Evolutionary conservation across 2,888 invertebrate species (phyloP).

Genomic region (Beris chalybata): DNA sequence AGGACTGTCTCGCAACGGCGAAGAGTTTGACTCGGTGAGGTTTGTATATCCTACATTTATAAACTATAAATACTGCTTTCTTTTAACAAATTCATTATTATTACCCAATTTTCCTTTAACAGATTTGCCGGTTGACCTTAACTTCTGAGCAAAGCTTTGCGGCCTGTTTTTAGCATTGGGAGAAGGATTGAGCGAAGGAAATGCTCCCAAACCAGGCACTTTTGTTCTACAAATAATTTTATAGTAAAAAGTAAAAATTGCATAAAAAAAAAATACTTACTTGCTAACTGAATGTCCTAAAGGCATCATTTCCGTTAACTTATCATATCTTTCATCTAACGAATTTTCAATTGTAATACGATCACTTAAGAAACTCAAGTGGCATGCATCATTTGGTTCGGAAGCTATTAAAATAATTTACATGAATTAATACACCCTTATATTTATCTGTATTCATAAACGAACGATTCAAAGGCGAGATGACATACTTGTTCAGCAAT

Average conservation of each 20-base stretch:
- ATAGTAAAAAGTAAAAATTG: not conserved
- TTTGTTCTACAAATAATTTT: constrained; percentile 41
- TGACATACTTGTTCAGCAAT: too few relatives aligned
- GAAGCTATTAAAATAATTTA: constrained; percentile 47
- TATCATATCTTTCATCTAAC: constrained; percentile 55
- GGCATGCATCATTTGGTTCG: constrained; percentile 54
- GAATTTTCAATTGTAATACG: constrained; percentile 51
- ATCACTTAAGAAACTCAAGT: constrained; percentile 51
- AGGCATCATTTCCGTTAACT: constrained; percentile 53
- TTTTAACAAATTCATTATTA: not conserved
- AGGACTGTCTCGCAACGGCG: constrained; percentile 66
- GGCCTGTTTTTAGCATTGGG: constrained; percentile 62
- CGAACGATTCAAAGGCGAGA: too few relatives aligned
- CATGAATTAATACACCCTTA: too few relatives aligned
- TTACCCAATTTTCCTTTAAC: constrained; percentile 68
- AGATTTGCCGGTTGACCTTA: constrained; percentile 81
- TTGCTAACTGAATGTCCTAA: constrained; percentile 46
- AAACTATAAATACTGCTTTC: too few relatives aligned
- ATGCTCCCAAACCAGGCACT: constrained; percentile 48
- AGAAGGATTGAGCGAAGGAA: constrained; percentile 54
- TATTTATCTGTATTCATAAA: too few relatives aligned
- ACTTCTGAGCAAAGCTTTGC: constrained; percentile 85
- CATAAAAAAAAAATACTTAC: constrained; percentile 39
- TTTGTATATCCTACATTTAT: constrained; percentile 70
- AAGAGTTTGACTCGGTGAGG: constrained; percentile 71